Conservation (phyloP, 2,113 vertebrate genomes). For the Galeopterus variegatus region DNA sequence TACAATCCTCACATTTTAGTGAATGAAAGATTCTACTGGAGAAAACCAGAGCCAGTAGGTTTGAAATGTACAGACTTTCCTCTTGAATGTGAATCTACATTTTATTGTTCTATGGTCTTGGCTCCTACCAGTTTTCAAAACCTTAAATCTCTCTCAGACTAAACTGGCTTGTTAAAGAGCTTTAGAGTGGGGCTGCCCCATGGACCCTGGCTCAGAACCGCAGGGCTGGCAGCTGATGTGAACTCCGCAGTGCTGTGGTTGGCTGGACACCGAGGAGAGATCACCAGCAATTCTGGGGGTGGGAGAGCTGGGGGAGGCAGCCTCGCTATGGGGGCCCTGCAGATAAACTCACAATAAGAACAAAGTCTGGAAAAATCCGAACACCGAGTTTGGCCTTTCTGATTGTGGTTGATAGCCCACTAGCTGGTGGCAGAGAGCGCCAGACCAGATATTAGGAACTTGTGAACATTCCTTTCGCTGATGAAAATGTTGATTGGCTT, state of each 20-base stretch:
- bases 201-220: neutral
- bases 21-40: neutral
- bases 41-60: neutral
- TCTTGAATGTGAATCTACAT: neutral
- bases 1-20: neutral
- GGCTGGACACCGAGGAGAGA: slow-evolving; percentile 70
- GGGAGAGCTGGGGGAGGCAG: neutral
- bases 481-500: too few species aligned
- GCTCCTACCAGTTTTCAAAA: neutral
- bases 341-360: neutral
- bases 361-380: slow-evolving; percentile 54
- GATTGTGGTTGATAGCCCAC: too few species aligned
- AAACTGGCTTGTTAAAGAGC: neutral
- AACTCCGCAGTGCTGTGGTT: neutral
- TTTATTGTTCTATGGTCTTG: neutral
- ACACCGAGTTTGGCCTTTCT: neutral
- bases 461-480: accelerated
- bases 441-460: neutral
- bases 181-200: accelerated
- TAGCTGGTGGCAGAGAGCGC: neutral
- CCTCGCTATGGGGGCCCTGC: neutral
- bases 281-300: slow-evolving; percentile 51
- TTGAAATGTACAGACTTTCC: neutral
- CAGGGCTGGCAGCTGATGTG: neutral
- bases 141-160: neutral